Evolutionary conservation across 2,888 invertebrate genomes (phyloP), one percentile per base, ranked within the genome.

Genomic region (Protonemura montana): DNA sequence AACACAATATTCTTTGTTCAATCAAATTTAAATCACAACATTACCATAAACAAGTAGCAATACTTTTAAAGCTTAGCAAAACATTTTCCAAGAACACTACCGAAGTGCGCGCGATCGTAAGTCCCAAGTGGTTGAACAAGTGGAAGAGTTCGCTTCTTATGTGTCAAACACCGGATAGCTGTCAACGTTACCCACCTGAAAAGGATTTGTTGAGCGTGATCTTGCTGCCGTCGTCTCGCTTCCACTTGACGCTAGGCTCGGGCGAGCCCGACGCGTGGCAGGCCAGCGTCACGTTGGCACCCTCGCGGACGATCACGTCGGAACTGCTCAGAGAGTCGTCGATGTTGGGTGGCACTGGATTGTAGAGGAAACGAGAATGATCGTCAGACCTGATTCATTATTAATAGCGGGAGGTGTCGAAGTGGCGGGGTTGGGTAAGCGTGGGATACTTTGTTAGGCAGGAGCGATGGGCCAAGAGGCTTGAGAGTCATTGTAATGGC

Each of bases 191-290:
- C 92, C 92, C 90, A 97, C 97, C 96, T 91, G 95, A 93, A 89
- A 95, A 93, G 89, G 95, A 95, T 92, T 96, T 96, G 92, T 96
- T 97, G 93, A 97, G 95, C 91, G 95, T 94, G 91, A 97, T 97
- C 93, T 95, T 95, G 90, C 95, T 94, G 92, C 95, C 95, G 93
- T 97, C 97, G 92, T 97, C 97, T 90, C 97, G 94, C 92, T 96
- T 96, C 97, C 98, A 98, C 92, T 96, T 96, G 92, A 97, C 97
- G 91, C 94, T 95, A 88, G 98, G 97, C 91, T 95, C 94, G 88
- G 98, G 98, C 90, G 96, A 97, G 90, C 97, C 98, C 91, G 95
- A 96, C 90, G 97, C 97, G 91, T 96, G 96, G 92, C 98, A 98
- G 90, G 95, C 95, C 90, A 98, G 93, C 89, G 96, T 97, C 90